Percentiles rank a stretch among this genome's conserved stretches.
These are phyloP conservation scores for Gymnoscelis rufifasciata DNA, from an alignment of 2,888 invertebrate species.

Conservation along the genomic window DNA sequence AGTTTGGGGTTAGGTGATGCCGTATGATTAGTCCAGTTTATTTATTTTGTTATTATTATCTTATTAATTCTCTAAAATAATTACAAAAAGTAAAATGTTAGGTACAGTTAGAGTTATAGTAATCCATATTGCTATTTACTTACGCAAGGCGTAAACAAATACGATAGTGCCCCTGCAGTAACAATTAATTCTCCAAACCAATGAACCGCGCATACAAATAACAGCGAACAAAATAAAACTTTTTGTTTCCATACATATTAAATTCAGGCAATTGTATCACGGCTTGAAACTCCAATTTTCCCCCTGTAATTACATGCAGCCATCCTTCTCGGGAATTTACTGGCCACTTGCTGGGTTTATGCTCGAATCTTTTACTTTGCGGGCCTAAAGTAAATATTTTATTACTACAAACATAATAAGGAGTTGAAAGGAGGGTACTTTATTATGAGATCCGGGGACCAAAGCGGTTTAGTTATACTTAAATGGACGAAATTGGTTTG, in stretches of 20 bases:
- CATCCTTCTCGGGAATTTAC: constrained; percentile 32
- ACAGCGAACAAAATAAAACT: constrained; percentile 12
- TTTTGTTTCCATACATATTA: constrained; percentile 17
- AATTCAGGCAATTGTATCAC: constrained; percentile 10
- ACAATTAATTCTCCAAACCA: constrained; percentile 1
- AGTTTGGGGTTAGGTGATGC: too few species aligned
- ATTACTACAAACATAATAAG: constrained; percentile 35
- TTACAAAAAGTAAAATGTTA: too few species aligned
- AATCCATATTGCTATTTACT: too few species aligned
- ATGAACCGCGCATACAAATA: constrained; percentile 9
- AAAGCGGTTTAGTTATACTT: too few species aligned
- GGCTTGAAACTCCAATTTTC: constrained; percentile 14
- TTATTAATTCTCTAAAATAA: too few species aligned
- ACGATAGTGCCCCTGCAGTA: not conserved
- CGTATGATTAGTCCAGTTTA: too few species aligned
- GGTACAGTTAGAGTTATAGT: too few species aligned
- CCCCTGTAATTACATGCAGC: constrained; percentile 33
- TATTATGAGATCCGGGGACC: too few species aligned
- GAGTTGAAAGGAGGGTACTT: constrained; percentile 30
- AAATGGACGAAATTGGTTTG: too few species aligned
- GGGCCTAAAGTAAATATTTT: constrained; percentile 44
- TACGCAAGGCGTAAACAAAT: not conserved
- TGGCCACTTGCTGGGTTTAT: constrained; percentile 25
- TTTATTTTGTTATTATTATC: too few species aligned
- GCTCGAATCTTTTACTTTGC: constrained; percentile 30